Percentiles rank a stretch among this genome's conserved stretches.
Evolutionary conservation across 2,888 invertebrate species (phyloP).

Genomic region (Calliscelio sp.): DNA sequence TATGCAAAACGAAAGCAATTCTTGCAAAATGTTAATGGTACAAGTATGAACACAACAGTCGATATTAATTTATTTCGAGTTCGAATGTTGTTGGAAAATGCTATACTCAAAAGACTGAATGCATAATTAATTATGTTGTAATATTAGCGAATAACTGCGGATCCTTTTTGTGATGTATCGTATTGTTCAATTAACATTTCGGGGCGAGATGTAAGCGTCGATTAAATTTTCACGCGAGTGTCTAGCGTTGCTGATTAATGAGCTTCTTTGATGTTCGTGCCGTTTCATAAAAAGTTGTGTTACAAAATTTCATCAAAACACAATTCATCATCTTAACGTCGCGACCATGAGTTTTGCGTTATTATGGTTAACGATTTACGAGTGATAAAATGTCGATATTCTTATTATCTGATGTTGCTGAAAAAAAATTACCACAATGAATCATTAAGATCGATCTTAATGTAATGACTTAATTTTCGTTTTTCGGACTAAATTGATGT

Average conservation of each 20-base stretch:
- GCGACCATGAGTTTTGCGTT: conserved; percentile 34
- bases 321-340: conserved; percentile 55
- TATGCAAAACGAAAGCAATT: conserved; percentile 30
- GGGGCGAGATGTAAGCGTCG: conserved; percentile 25
- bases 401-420: conserved; percentile 12
- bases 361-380: conserved; percentile 50
- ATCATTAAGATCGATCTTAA: background rate
- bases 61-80: conserved; percentile 30
- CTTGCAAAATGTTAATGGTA: too few relatives aligned
- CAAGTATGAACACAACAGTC: background rate
- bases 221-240: conserved; percentile 33
- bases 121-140: background rate
- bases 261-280: conserved; percentile 51
- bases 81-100: too few relatives aligned
- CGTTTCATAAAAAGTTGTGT: conserved; percentile 52
- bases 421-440: conserved; percentile 6
- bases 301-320: conserved; percentile 58
- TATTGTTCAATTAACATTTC: conserved; percentile 34
- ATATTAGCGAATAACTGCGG: conserved; percentile 3
- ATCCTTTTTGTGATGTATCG: conserved; percentile 5
- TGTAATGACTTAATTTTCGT: too few relatives aligned
- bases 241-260: conserved; percentile 51
- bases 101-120: background rate
- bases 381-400: conserved; percentile 41
- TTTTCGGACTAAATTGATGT: too few relatives aligned